Base-by-base conservation (phyloP, 2,113 vertebrate species). In the Muntiacus reevesi region DNA sequence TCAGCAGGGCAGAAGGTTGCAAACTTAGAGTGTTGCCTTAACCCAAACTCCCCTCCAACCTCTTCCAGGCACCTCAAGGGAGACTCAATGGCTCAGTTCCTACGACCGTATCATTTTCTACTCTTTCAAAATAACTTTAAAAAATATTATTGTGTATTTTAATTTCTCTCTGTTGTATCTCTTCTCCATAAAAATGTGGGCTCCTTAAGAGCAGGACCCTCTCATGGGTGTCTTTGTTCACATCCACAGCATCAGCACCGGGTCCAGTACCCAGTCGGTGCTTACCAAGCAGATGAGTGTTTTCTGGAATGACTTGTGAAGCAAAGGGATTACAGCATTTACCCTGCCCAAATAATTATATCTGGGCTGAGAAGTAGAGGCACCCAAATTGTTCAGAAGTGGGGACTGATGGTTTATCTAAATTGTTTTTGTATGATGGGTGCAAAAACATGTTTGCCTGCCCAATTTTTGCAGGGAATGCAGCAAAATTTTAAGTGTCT, bases 1-100 rank as follows among this genome's bases (percentile, higher is more conserved):
- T 97, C 45, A 87, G 97, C 97, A 98, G 98, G 96, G 95, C 74
- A 83, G 95, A 97, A 98, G 95, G 96, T 89, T 93, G 96, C 71
- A 98, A 83, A 95, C 97, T 98, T 97, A 98, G 88, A 74, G 14
- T 89, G 94, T 94, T 47, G 27, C 30, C 79, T 79, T 91, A 86
- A 93, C 71, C 76, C 92, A 43, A 59, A 60, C 6, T 87, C 81
- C 97, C 97, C 97, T 89, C 85, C 96, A 79, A 93, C 78, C 81
- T 95, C 59, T 85, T 84, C 47, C 17, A 13, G 81, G 89, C 10
- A 33, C 79, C 92, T 88, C 43, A 45, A 43, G 19, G 64, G 57
- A 40, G 23, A 94, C 28, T 28, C 17, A 54, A 28, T 2, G 43
- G 10, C n/a, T 55, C 14, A 1, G 50, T 67, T 93, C 50, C 71